Evolutionary conservation across 2,797 vertebrate genomes (phyloP), one percentile per base, ranked within the genome.

Genomic region (Macroramphosus scolopax): DNA sequence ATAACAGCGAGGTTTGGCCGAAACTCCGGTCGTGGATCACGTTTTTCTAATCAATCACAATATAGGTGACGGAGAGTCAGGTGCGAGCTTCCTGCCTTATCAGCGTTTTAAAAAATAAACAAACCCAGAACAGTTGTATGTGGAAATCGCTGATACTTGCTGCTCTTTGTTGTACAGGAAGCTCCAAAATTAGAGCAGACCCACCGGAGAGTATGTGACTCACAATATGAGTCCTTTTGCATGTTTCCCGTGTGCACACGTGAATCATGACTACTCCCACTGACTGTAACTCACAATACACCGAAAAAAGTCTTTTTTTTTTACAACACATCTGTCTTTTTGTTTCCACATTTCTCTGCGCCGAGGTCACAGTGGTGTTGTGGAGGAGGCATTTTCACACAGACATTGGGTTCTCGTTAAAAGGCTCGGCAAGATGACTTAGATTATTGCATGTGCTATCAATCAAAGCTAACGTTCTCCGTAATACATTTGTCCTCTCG

Each of bases 331-430:
- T 67, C 57, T 59, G 34, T 50, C 22, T 31, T 54, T 65, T 46
- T 58, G 32, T 60, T 57, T 41, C 34, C 47, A 46, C 48, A 57
- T 69, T 48, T 57, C 32, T 63, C 42, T 52, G 72, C 20, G 29
- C 45, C 69, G 68, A 74, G 77, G 77, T 70, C 71, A 74, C 26
- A 1, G 35, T 44, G 58, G 15, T 63, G 51, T 42, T 56, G 37
- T 26, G 40, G 45, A 60, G 43, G 55, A 59, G 43, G 43, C 17
- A 32, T 63, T 78, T 68, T 74, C 63, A 69, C 63, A 64, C 48
- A 58, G 41, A 75, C 53, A 66, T 35, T 24, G 8, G 44, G 31
- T 52, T 58, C 57, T 72, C 10, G 36, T 61, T 58, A 59, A 64
- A 48, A n/a, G 1, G 33, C 15, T n/a, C 31, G 29, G 24, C 41